Evolutionary conservation across 1,140 invertebrate species (phyloP).

Genomic region (Drosophila mojavensis): DNA sequence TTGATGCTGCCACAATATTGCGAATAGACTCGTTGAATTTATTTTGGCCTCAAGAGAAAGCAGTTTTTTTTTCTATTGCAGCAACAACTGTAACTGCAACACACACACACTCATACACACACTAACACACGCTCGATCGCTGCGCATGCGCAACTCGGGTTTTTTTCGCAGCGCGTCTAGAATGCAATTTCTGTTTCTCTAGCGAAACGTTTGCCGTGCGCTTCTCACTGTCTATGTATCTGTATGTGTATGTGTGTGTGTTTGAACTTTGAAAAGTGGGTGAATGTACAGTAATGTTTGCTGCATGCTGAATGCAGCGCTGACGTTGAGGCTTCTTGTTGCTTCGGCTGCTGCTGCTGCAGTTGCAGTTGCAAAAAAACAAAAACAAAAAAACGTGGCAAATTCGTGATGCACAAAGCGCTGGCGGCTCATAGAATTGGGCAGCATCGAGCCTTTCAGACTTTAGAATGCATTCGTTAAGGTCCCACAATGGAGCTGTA

Average conservation of each 20-base stretch:
- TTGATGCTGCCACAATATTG: constrained; percentile 59
- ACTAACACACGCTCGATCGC: constrained; percentile 43
- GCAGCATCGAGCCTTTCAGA: constrained; percentile 13
- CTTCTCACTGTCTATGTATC: constrained; percentile 66
- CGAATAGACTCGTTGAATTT: constrained; percentile 68
- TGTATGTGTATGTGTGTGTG: constrained; percentile 60
- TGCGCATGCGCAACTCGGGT: constrained; percentile 74
- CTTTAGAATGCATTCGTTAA: constrained; percentile 37
- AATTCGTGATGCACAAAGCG: constrained; percentile 76
- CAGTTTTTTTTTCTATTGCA: constrained; percentile 72
- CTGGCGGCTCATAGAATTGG: constrained; percentile 47
- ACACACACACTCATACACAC: constrained; percentile 33
- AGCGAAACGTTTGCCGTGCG: constrained; percentile 48
- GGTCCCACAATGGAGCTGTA: constrained; percentile 5
- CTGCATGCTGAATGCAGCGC: constrained; percentile 77
- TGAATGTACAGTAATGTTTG: constrained; percentile 84
- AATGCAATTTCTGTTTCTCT: constrained; percentile 81
- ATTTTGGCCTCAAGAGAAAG: constrained; percentile 80
- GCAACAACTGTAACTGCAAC: constrained; percentile 53
- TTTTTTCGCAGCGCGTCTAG: constrained; percentile 50
- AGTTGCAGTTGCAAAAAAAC: constrained; percentile 17
- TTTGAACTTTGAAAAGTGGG: constrained; percentile 83
- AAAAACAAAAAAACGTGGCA: constrained; percentile 67
- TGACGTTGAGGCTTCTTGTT: constrained; percentile 19
- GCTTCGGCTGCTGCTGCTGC: constrained; percentile 2